Evolutionary conservation across 2,888 invertebrate species (phyloP).

Genomic region (Agrotis puta): DNA sequence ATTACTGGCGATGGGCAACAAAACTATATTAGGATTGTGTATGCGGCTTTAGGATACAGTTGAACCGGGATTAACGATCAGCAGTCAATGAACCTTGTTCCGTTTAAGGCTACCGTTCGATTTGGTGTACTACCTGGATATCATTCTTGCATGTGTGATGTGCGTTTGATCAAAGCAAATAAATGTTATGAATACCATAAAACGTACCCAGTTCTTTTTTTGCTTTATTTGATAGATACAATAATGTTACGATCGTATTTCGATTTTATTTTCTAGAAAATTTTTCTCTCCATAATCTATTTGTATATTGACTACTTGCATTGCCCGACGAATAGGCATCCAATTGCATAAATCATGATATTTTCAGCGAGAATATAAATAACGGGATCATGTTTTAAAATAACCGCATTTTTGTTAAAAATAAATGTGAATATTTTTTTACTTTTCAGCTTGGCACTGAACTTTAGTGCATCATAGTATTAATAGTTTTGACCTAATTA

Average conservation of each 20-base stretch:
- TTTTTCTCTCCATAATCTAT: slow-evolving; percentile 2
- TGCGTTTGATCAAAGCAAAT: slow-evolving; percentile 36
- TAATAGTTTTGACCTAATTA: slow-evolving; percentile 66
- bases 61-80: slow-evolving; percentile 61
- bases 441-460: slow-evolving; percentile 29
- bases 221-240: slow-evolving; percentile 15
- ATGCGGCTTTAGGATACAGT: slow-evolving; percentile 53
- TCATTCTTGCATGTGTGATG: slow-evolving; percentile 38
- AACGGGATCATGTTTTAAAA: neutral
- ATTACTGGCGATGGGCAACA: slow-evolving; percentile 16
- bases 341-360: slow-evolving; percentile 12
- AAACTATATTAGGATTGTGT: slow-evolving; percentile 39
- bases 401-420: neutral
- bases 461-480: slow-evolving; percentile 30
- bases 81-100: slow-evolving; percentile 70
- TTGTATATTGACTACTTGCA: slow-evolving; percentile 24
- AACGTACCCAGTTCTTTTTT: slow-evolving; percentile 2
- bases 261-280: neutral
- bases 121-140: slow-evolving; percentile 57
- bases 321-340: neutral
- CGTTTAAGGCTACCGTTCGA: slow-evolving; percentile 67
- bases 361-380: neutral
- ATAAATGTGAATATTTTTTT: slow-evolving; percentile 6
- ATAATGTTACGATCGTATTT: slow-evolving; percentile 12
- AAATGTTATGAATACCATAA: slow-evolving; percentile 31